Base-by-base conservation (phyloP, 2,888 invertebrate species). In the Alviniconcha strummeri region DNA sequence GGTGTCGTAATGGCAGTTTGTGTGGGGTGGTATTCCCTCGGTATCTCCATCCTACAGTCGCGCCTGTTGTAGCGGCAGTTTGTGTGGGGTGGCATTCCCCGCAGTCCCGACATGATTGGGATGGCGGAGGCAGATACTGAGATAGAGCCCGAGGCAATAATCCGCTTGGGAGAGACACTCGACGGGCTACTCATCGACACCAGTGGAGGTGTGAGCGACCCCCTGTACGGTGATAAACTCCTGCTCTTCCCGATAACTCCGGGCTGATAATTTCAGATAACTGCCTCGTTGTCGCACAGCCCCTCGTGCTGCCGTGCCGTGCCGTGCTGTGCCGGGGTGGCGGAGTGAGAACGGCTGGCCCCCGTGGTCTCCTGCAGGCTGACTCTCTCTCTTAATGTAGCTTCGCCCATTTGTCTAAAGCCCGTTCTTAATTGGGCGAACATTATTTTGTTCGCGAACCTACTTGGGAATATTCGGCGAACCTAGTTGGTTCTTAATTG, bases 201-300 rank as follows among this genome's bases (percentile, higher is more conserved):
- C 74, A 75, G 75, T 75, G 75, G 75, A 54, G 75, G 75, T 75
- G 75, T 75, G 56, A 75, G 75, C 54, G 55, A 75, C 56, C 55
- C 15, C 9, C 64, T 52, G 52, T 3, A 36, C 19, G 71, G 71
- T n/a, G 36, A 36, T 17, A 71, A 71, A 13, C 71, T 71, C 8
- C 71, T 15, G 71, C 36, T 36, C 36, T 36, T 8, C n/a, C n/a
- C 71, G 71, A n/a, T 71, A n/a, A 15, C 64, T 64, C 13, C 64
- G 64, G 13, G 9, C 64, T 64, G 64, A 64, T 71, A 17, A 71
- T 19, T 19, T n/a, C 15, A 71, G 8, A 71, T 19, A 64, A 8
- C 9, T 71, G 19, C 9, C 71, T 71, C 5, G 19, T 71, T 9
- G 71, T 19, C 19, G 19, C 5, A 8, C 19, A 19, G 5, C n/a